These are phyloP conservation scores for Trichopoda pennipes DNA, from an alignment of 2,888 invertebrate species.

Conservation along the genomic window DNA sequence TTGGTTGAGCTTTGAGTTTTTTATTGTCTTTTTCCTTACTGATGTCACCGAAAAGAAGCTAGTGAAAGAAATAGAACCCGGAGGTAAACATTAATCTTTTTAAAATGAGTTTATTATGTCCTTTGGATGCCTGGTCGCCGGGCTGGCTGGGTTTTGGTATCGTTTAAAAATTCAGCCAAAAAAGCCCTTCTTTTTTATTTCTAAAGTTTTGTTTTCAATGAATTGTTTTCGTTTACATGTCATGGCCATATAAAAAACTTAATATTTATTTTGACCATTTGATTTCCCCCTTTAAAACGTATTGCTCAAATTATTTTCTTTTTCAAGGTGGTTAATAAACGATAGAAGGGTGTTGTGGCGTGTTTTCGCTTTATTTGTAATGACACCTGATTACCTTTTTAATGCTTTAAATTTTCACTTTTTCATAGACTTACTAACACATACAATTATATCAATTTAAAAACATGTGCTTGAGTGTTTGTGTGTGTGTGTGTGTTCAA, in stretches of 20 bases:
- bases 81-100: conserved; percentile 66
- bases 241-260: conserved; percentile 62
- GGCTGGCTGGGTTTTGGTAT: conserved; percentile 19
- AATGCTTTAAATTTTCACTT: conserved; percentile 52
- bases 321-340: conserved; percentile 37
- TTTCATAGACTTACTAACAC: neutral
- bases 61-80: conserved; percentile 14
- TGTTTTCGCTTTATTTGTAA: conserved; percentile 68
- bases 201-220: conserved; percentile 24
- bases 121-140: neutral
- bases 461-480: too few species aligned
- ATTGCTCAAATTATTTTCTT: conserved; percentile 32
- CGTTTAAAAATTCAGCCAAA: conserved; percentile 33
- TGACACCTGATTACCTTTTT: conserved; percentile 70
- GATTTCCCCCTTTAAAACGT: conserved; percentile 46
- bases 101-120: conserved; percentile 31
- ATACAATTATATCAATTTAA: neutral
- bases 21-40: conserved; percentile 66
- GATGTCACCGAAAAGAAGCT: conserved; percentile 57
- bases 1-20: conserved; percentile 54
- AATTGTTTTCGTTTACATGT: conserved; percentile 64
- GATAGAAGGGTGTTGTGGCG: conserved; percentile 64
- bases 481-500: conserved; percentile 2
- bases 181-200: conserved; percentile 40
- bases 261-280: conserved; percentile 66